Evolutionary conservation across 2,888 invertebrate species (phyloP).

Genomic region (Eugnorisma glareosa): DNA sequence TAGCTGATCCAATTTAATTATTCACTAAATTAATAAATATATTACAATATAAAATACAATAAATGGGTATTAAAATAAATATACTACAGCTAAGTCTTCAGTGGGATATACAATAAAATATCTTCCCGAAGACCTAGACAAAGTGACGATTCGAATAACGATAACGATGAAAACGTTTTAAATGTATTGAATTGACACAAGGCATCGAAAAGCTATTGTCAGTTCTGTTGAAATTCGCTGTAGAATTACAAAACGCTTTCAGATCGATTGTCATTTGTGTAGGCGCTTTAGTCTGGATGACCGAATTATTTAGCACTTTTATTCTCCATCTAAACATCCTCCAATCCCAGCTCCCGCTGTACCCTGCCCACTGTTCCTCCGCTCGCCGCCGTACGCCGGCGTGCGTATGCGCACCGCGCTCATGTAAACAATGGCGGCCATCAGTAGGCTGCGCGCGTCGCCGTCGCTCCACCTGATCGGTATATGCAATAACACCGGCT

Average conservation of each 20-base stretch:
- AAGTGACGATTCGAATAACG: neutral
- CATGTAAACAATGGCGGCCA: conserved; percentile 58
- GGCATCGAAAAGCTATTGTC: neutral
- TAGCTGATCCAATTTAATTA: neutral
- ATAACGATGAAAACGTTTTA: neutral
- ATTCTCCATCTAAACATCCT: neutral
- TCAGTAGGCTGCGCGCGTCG: conserved; percentile 46
- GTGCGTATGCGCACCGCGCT: conserved; percentile 58
- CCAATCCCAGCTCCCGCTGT: conserved; percentile 45
- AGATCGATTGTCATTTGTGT: neutral
- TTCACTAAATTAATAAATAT: neutral
- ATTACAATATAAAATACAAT: too few species aligned
- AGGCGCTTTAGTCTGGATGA: neutral
- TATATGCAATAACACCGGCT: conserved; percentile 63
- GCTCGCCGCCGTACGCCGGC: conserved; percentile 9
- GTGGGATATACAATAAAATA: neutral
- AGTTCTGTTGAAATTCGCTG: neutral
- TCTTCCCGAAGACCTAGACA: neutral
- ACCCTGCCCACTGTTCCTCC: conserved; percentile 14
- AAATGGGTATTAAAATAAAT: too few species aligned
- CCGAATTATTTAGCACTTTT: neutral
- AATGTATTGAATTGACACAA: neutral
- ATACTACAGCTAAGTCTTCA: neutral
- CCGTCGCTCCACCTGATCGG: conserved; percentile 62
- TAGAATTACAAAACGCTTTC: neutral